phyloP scores from a whole-genome alignment of 2,797 vertebrate species.

The Danio jaintianensis region DNA sequence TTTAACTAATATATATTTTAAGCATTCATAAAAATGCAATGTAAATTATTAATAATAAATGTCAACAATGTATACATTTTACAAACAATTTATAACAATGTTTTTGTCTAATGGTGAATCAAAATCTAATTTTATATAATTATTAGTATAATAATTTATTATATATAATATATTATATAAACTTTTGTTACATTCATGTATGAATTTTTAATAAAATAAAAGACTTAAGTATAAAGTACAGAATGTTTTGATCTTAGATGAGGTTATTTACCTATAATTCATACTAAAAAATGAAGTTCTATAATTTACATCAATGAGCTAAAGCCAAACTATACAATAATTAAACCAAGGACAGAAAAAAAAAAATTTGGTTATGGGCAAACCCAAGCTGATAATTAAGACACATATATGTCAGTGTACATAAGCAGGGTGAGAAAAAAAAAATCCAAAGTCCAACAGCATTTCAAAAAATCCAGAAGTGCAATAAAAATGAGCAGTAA shows the following conservation, averaged over 20 bases:
- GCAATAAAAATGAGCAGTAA: neutral
- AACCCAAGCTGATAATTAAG: conserved; percentile 9
- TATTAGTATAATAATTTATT: too few relatives aligned
- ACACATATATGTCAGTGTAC: neutral
- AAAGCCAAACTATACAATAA: too few relatives aligned
- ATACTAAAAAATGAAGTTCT: too few relatives aligned
- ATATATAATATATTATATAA: too few relatives aligned
- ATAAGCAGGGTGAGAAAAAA: neutral
- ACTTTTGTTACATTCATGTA: too few relatives aligned
- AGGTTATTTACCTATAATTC: neutral
- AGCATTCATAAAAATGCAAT: neutral
- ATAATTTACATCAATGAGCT: too few relatives aligned
- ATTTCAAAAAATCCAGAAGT: neutral
- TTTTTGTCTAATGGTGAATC: too few relatives aligned
- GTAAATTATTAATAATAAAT: neutral
- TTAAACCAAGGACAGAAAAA: neutral
- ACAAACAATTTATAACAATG: too few relatives aligned
- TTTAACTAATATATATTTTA: too few relatives aligned
- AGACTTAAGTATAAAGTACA: neutral
- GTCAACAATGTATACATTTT: too few relatives aligned
- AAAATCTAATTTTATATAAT: too few relatives aligned
- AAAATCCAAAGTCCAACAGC: conserved; percentile 7
- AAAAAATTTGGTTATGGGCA: conserved; percentile 9
- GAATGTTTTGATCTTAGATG: neutral
- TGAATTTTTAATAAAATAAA: neutral